Evolutionary conservation across 2,888 invertebrate species (phyloP), one percentile per base, ranked within the genome.

Genomic region (Drosophila mulleri): DNA sequence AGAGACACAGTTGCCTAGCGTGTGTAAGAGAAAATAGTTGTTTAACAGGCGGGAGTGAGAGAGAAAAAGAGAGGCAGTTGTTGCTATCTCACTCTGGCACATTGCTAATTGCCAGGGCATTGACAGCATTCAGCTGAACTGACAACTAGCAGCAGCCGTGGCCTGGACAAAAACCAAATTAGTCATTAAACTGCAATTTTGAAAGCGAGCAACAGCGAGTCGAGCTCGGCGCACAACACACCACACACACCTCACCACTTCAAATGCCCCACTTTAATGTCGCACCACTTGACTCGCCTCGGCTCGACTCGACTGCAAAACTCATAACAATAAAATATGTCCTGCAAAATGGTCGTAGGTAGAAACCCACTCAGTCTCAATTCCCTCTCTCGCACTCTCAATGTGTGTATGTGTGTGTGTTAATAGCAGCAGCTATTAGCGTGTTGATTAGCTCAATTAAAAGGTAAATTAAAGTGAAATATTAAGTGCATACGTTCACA

Each of bases 131-230:
- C 45, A 47, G 26, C 37, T 26, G 26, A 37, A 47, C 61, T 62
- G 60, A 35, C 58, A 60, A 42, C 60, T 64, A 41, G 65, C 72
- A 67, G 52, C 59, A 48, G 48, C 48, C 48, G 11, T 48, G 58
- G 67, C 69, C 56, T 62, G 74, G 62, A 80, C 73, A 82, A 78
- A 80, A 73, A 78, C 88, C 73, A 85, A 87, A 87, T 87, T 89
- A 87, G 89, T 80, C 87, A 85, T 88, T 89, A 83, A 87, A 87
- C 78, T 85, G 82, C 84, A 88, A 87, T 87, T 86, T 85, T 80
- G 81, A 79, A 83, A 39, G 70, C 78, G 72, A 45, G 67, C 61
- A 63, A 48, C 60, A 57, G 47, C 58, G 41, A 45, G 48, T 39
- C 42, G 35, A 26, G 60, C 54, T 8, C 35, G 8, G 11, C 12